These are phyloP conservation scores for Zoanthus sansibaricus DNA, from an alignment of 92 coral and sea anemone genomes.

Conservation along the genomic window DNA sequence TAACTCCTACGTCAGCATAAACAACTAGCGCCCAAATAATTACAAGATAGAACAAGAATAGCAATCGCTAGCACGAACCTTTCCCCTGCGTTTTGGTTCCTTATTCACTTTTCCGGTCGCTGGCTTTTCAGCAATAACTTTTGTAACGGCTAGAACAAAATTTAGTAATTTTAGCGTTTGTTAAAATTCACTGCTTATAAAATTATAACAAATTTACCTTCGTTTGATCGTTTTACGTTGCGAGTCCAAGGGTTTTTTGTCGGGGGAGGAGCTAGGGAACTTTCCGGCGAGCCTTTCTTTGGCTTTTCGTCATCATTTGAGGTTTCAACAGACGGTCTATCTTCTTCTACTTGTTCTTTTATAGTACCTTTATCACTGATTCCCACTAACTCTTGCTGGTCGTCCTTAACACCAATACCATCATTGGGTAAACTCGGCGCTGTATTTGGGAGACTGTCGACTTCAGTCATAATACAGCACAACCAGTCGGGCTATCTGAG, in stretches of 20 bases:
- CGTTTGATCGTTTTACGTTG: constrained; percentile 74
- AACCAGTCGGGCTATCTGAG: constrained; percentile 73
- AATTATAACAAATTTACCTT: constrained; percentile 56
- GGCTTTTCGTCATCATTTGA: constrained; percentile 64
- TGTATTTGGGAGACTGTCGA: constrained; percentile 85
- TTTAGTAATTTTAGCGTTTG: constrained; percentile 6
- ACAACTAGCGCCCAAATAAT: constrained; percentile 14
- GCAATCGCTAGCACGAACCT: constrained; percentile 50
- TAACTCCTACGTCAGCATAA: constrained; percentile 47
- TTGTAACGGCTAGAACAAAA: constrained; percentile 32
- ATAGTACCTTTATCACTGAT: constrained; percentile 49
- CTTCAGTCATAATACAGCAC: constrained; percentile 96
- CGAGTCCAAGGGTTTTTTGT: constrained; percentile 90
- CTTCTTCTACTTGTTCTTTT: constrained; percentile 52
- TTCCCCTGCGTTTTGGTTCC: constrained; percentile 73
- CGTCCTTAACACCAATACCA: constrained; percentile 53
- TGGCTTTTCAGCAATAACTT: constrained; percentile 77
- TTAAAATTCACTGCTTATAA: not conserved
- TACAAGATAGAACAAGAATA: constrained; percentile 40
- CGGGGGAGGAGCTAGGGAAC: constrained; percentile 89
- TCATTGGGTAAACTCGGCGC: constrained; percentile 79
- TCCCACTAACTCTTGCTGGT: constrained; percentile 41
- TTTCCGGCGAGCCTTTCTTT: constrained; percentile 40
- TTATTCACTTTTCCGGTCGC: constrained; percentile 69
- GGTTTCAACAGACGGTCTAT: constrained; percentile 57